Evolutionary conservation across 2,888 invertebrate species (phyloP).

Genomic region (Limnephilus marmoratus): DNA sequence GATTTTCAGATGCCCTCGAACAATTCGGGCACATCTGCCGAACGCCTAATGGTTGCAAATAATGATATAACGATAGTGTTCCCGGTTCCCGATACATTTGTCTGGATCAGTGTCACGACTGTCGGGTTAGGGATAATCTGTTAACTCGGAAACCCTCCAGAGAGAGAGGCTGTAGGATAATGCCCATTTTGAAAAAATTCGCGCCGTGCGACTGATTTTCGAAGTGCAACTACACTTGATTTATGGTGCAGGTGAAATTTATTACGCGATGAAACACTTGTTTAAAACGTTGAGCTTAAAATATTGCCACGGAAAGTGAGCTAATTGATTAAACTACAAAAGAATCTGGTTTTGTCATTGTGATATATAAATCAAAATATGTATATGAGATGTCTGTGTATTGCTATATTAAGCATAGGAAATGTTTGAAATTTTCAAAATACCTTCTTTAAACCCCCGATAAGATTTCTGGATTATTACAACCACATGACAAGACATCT

Average conservation of each 20-base stretch:
- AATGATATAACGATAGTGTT: constrained; percentile 61
- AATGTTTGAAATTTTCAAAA: too few relatives aligned
- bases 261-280: neutral
- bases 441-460: too few relatives aligned
- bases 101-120: constrained; percentile 64
- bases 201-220: constrained; percentile 7
- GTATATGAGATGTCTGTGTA: too few relatives aligned
- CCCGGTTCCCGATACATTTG: constrained; percentile 60
- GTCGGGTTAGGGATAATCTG: constrained; percentile 63
- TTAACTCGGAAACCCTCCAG: constrained; percentile 54
- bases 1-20: neutral
- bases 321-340: neutral
- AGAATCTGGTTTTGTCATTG: too few relatives aligned
- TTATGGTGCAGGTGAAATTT: constrained; percentile 22
- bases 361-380: too few relatives aligned
- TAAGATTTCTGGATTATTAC: too few relatives aligned
- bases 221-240: constrained; percentile 19
- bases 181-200: constrained; percentile 26
- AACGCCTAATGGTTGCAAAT: constrained; percentile 57
- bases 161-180: neutral
- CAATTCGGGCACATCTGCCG: constrained; percentile 54
- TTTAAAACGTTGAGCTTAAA: neutral
- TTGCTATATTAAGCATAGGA: too few relatives aligned
- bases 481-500: too few relatives aligned
- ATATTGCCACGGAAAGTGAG: neutral